Evolutionary conservation across 2,113 vertebrate genomes (phyloP), one percentile per base, ranked within the genome.

Genomic region (Gallinago media): DNA sequence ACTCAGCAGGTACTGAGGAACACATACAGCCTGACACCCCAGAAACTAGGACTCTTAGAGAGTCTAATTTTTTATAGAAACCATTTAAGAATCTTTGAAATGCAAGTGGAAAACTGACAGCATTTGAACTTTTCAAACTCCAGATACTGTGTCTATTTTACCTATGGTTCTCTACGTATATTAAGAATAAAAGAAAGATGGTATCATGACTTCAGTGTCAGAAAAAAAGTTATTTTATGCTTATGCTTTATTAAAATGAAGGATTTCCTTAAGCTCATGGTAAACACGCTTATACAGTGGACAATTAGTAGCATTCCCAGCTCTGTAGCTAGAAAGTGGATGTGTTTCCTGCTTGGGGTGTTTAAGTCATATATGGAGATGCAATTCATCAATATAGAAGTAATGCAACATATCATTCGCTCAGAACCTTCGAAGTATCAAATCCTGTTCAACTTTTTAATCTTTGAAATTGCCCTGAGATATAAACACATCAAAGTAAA

Each of bases 81-180:
- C 3, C 4, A 9, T n/a, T 17, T 19, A 36, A 58, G 32, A 32
- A 42, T 5, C 52, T 88, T 42, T 23, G 62, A 83, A 94, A 92
- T 32, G 8, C 34, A 79, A 92, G 32, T 5, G 5, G 34, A 32
- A 27, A 88, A 71, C 32, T 14, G 10, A 32, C 9, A 66, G 34
- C 11, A 40, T 8, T 34, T 34, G 6, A 88, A 61, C 1, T 26
- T 17, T 9, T 11, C 12, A 2, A 40, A 71, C 31, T 87, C n/a
- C 46, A 81, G 32, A 38, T n/a, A 42, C 9, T 31, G 4, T 2
- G 2, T 44, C 25, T 36, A 0, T 4, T 42, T 52, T 49, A 52
- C 9, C 46, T 54, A 17, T 6, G 9, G 38, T 3, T 38, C 31
- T 82, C 42, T 8, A 32, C 8, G 8, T 8, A 3, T 7, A 80